These are phyloP conservation scores for Catamblyrhynchus diadema DNA, from an alignment of 2,797 vertebrate genomes.

Conservation along the genomic window DNA sequence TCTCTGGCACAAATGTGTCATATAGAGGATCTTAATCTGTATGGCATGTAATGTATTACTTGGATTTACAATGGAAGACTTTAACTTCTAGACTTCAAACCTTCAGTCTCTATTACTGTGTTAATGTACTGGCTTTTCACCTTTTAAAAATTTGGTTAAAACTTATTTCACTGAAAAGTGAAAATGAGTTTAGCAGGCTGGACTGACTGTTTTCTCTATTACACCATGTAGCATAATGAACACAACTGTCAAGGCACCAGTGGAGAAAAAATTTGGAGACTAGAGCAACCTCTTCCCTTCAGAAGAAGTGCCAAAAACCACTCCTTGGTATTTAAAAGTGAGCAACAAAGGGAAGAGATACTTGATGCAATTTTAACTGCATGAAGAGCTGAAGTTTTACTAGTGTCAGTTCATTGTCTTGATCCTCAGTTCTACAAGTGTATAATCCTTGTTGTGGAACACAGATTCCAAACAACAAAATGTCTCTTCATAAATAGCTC, in stretches of 20 bases:
- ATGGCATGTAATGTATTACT: not conserved
- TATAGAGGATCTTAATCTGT: not conserved
- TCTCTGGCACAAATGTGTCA: constrained; percentile 42
- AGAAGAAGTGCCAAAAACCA: constrained; percentile 12
- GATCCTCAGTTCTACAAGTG: not conserved
- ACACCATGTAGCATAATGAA: constrained; percentile 42
- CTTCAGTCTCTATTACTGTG: not conserved
- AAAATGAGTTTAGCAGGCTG: constrained; percentile 61
- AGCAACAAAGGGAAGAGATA: not conserved
- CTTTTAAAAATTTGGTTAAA: constrained; percentile 61
- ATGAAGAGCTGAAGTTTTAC: not conserved
- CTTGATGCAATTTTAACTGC: not conserved
- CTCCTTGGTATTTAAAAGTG: not conserved
- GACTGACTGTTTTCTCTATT: constrained; percentile 51
- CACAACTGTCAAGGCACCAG: constrained; percentile 55
- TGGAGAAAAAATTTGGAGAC: not conserved
- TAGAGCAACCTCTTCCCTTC: constrained; percentile 20
- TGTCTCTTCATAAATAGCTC: not conserved
- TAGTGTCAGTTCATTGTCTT: not conserved
- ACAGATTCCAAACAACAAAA: constrained; percentile 17
- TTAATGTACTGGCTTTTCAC: constrained; percentile 48
- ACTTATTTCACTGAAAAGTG: not conserved
- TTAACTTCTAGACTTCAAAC: constrained; percentile 5
- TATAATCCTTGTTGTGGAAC: not conserved
- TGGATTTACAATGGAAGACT: not conserved